A percentile compares a stretch with the other conserved stretches of the same genome.
Conservation (phyloP, 2,797 vertebrate species). For the Hipposideros larvatus region DNA sequence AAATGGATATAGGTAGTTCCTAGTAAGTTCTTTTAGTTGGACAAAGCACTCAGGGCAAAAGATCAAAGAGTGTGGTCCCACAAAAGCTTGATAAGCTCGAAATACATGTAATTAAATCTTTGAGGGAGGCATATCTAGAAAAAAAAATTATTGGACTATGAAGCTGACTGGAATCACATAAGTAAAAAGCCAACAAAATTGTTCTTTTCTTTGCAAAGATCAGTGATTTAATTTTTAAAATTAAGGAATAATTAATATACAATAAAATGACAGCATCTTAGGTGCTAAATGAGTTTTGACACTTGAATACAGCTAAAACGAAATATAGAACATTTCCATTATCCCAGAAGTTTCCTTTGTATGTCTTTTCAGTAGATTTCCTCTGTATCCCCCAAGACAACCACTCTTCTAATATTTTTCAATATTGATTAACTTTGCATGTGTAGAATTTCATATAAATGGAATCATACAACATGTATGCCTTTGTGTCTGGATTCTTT, state of each 20-base stretch:
- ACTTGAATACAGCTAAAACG: neutral
- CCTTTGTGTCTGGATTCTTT: slow-evolving; percentile 30
- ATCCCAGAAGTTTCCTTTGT: neutral
- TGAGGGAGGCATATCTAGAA: neutral
- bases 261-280: slow-evolving; percentile 3
- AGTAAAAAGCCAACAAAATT: neutral
- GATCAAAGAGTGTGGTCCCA: neutral
- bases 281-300: slow-evolving; percentile 14
- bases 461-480: neutral
- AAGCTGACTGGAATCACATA: slow-evolving; percentile 1
- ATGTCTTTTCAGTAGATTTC: neutral
- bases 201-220: neutral
- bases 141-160: neutral
- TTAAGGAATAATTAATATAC: neutral
- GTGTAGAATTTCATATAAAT: neutral
- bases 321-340: neutral
- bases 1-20: neutral
- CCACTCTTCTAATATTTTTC: slow-evolving; percentile 4
- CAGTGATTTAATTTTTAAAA: slow-evolving; percentile 11
- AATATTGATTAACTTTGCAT: neutral
- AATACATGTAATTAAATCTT: neutral
- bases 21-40: neutral
- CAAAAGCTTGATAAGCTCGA: neutral
- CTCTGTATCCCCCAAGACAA: neutral
- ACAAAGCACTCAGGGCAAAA: neutral